These are phyloP conservation scores for Choristoneura fumiferana DNA, from an alignment of 1,140 invertebrate species.

Conservation along the genomic window DNA sequence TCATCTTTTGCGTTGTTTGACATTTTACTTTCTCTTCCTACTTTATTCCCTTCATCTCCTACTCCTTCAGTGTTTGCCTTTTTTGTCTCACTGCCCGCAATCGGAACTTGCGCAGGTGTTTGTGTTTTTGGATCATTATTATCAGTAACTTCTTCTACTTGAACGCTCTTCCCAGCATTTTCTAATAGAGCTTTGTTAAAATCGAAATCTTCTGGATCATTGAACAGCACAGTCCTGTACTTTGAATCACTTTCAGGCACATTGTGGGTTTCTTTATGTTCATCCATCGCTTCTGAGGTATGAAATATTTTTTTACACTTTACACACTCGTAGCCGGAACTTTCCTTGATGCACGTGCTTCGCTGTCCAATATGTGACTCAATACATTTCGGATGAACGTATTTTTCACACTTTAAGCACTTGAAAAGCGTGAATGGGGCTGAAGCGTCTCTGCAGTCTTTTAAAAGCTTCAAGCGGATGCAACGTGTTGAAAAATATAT, in stretches of 20 bases:
- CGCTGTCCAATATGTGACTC: neutral
- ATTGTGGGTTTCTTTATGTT: neutral
- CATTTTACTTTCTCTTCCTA: too few relatives aligned
- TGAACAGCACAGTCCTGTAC: neutral
- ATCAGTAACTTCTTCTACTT: too few relatives aligned
- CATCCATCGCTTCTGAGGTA: neutral
- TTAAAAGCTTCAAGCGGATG: neutral
- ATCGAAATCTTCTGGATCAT: neutral
- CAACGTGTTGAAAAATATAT: neutral
- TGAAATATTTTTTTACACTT: neutral
- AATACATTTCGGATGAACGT: neutral
- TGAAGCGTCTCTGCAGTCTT: neutral
- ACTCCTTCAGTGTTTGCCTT: too few relatives aligned
- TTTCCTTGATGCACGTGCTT: neutral
- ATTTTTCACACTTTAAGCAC: neutral
- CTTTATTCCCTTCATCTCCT: too few relatives aligned
- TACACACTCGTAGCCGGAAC: neutral
- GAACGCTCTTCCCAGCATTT: neutral
- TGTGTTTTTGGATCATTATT: too few relatives aligned
- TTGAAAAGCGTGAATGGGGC: neutral
- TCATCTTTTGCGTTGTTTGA: neutral
- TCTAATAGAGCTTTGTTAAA: constrained; percentile 1
- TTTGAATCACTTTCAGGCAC: neutral
- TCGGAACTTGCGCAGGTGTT: too few relatives aligned
- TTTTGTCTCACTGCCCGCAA: too few relatives aligned